phyloP scores from a whole-genome alignment of 1,140 invertebrate species.

The Trinorchestia longiramus region DNA sequence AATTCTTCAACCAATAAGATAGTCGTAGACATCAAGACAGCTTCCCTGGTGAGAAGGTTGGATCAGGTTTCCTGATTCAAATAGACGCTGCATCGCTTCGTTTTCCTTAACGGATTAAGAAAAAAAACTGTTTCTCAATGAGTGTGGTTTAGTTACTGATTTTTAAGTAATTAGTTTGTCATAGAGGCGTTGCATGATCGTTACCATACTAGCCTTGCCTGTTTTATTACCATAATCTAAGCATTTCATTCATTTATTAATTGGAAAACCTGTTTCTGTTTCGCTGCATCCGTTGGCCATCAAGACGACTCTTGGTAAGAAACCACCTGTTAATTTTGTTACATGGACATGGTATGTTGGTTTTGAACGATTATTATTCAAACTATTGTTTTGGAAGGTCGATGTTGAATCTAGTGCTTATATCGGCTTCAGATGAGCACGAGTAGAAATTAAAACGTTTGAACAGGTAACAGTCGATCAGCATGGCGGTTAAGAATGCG shows the following conservation, averaged over 20 bases:
- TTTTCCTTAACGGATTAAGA: neutral
- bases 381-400: neutral
- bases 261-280: neutral
- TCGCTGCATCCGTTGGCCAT: neutral
- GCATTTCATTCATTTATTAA: neutral
- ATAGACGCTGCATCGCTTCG: neutral
- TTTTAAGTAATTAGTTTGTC: neutral
- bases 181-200: neutral
- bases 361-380: neutral
- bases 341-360: neutral
- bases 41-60: no score
- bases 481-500: neutral
- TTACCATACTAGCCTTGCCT: neutral
- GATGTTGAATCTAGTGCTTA: neutral
- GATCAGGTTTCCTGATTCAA: neutral
- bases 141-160: neutral
- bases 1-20: neutral
- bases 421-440: neutral
- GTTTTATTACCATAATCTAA: neutral
- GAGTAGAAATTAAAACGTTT: neutral
- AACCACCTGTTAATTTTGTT: neutral
- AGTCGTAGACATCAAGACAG: neutral
- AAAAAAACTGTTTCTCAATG: neutral
- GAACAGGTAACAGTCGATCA: neutral
- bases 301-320: neutral